Evolutionary conservation across 2,797 vertebrate species (phyloP), one percentile per base, ranked within the genome.

Genomic region (Rhinella marina): DNA sequence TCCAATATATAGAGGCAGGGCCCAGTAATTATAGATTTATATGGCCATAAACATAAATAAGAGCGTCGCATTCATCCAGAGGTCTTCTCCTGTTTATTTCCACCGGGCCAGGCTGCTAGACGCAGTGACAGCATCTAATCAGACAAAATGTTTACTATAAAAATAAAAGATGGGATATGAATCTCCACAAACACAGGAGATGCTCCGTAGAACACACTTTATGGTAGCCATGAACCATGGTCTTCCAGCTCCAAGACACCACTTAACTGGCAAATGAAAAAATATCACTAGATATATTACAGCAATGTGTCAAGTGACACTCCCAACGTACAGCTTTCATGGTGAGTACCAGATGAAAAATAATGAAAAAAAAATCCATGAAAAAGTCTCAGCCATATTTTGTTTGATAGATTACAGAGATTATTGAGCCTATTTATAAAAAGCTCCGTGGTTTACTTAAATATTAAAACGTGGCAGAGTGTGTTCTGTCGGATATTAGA

Each of bases 21-120:
- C 94, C 94, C 94, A 92, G 92, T 94, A 95, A 96, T 96, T 96
- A 96, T 95, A 93, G 94, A 93, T 93, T 95, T 95, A 94, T 92
- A 94, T 92, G 91, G 91, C 92, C 91, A 91, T 92, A 92, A 95
- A 95, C 93, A 95, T 95, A 96, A 95, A 96, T 95, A 95, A 95
- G 94, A 92, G 91, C 91, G 93, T 93, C 94, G 93, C 92, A 94
- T 95, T 93, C 94, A 94, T 95, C 94, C 94, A 92, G 92, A 94
- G 94, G 93, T 94, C 94, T 91, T 82, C 48, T 54, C 92, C 91
- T 95, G 93, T 95, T 95, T 95, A 92, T 92, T 93, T 94, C 91
- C 90, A 92, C 0, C 0, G 91, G 92, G 90, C 90, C 93, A 27
- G 52, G 77, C 68, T 41, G 25, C 19, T n/a, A 92, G 90, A 92